Conservation (phyloP, 2,113 vertebrate genomes). For the Ramphastos sulfuratus region DNA sequence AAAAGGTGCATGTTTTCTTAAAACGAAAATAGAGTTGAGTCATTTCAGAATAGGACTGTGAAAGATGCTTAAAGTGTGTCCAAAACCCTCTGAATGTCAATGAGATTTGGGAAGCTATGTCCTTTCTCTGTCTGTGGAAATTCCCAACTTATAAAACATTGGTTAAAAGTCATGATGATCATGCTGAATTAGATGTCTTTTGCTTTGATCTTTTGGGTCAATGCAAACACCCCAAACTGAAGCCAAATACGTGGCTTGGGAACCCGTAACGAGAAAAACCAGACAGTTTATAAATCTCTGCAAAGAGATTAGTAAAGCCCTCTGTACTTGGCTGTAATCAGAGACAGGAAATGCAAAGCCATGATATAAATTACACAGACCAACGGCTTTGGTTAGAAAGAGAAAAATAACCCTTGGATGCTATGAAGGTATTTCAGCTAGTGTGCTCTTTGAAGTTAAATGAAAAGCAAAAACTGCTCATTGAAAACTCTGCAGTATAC, state of each 20-base stretch:
- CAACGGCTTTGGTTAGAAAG: neutral
- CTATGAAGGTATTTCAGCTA: neutral
- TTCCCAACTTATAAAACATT: neutral
- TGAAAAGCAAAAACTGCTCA: neutral
- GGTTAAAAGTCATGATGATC: neutral
- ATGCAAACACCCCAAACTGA: neutral
- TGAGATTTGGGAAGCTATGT: constrained; percentile 4
- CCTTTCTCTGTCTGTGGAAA: neutral
- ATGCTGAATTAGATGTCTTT: neutral
- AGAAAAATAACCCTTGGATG: neutral
- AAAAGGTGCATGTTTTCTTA: neutral
- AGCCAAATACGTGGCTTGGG: neutral
- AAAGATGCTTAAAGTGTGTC: neutral
- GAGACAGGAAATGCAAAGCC: neutral
- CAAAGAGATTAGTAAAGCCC: constrained; percentile 6
- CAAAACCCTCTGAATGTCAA: neutral
- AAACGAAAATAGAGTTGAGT: neutral
- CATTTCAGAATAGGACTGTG: neutral
- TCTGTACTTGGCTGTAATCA: neutral
- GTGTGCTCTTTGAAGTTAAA: neutral
- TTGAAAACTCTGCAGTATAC: neutral
- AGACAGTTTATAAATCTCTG: neutral
- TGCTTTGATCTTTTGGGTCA: constrained; percentile 26
- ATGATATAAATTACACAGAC: constrained; percentile 2
- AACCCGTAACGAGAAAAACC: neutral